These are phyloP conservation scores for Suricata suricatta DNA, from an alignment of 2,113 vertebrate species.

Conservation along the genomic window DNA sequence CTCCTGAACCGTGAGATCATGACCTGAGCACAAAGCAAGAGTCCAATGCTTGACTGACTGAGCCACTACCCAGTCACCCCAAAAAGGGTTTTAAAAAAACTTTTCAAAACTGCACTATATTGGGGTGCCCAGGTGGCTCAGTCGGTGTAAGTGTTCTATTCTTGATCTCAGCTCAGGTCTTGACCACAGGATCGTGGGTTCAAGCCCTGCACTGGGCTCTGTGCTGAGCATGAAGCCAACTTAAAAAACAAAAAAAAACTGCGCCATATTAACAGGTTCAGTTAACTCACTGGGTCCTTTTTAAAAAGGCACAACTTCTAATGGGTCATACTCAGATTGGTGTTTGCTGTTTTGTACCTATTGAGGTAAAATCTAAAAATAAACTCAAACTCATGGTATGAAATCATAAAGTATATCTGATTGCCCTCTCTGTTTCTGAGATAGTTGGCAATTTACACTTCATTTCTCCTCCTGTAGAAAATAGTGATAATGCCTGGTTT, in stretches of 20 bases:
- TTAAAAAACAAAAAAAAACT: background rate
- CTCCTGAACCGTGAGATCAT: background rate
- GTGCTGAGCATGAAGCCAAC: too few species aligned
- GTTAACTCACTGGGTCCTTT: slow-evolving; percentile 7
- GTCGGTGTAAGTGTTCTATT: too few species aligned
- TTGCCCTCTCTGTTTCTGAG: background rate
- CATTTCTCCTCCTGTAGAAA: slow-evolving; percentile 8
- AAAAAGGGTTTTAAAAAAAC: background rate
- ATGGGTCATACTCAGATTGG: slow-evolving; percentile 25
- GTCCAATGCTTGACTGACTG: background rate
- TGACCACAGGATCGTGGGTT: too few species aligned
- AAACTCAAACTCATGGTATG: background rate
- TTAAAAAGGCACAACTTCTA: slow-evolving; percentile 37
- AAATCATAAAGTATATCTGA: background rate
- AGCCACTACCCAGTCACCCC: background rate
- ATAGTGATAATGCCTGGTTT: background rate
- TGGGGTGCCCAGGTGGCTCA: background rate
- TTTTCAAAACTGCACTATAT: background rate
- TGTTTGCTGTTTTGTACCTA: background rate
- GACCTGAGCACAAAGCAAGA: background rate
- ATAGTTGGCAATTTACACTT: slow-evolving; percentile 6
- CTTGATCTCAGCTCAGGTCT: too few species aligned
- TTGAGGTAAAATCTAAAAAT: background rate
- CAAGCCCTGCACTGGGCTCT: too few species aligned
- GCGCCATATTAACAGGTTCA: background rate